Evolutionary conservation across 2,888 invertebrate species (phyloP), one percentile per base, ranked within the genome.

Genomic region (Eutolmus rufibarbis): DNA sequence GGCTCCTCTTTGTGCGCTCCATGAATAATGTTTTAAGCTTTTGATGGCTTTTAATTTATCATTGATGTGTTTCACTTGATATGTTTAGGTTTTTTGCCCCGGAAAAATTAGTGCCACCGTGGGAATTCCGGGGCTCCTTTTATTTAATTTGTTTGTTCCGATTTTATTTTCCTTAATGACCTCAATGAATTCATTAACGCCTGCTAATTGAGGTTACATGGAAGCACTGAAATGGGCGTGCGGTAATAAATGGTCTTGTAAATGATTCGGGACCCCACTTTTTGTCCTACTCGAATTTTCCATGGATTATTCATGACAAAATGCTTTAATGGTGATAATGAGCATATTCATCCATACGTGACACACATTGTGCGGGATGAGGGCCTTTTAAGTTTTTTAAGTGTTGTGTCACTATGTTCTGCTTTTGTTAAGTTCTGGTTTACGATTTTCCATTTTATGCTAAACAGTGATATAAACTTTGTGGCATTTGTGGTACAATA

Each of bases 11-110:
- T 86, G 85, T 86, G 37, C 74, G 34, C 56, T 19, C 77, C 19
- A 86, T 86, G 86, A 86, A 77, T 86, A 86, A 86, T 86, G 86
- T 86, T 76, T 86, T 77, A 86, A 86, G 77, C 74, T 74, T 86
- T 86, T 86, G 86, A 86, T 86, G 51, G 86, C 86, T 77, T 86
- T 86, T 86, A 86, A 86, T 86, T 86, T 86, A 86, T 86, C 86
- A 86, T 86, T 77, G 77, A 86, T 85, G 74, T 85, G 74, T 34
- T 85, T 28, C 34, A 85, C 74, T 74, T 74, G 85, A 85, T 85
- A 46, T 74, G 85, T 74, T 85, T 85, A 74, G 85, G 74, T 74
- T 85, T 85, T 85, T 85, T 85, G 74, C 74, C 9, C 85, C n/a
- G 46, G 31, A 74, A 74, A 74, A 85, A 85, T 85, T 85, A 85